These are phyloP conservation scores for Cranoglanis bouderius DNA, from an alignment of 2,113 vertebrate genomes.

Conservation along the genomic window DNA sequence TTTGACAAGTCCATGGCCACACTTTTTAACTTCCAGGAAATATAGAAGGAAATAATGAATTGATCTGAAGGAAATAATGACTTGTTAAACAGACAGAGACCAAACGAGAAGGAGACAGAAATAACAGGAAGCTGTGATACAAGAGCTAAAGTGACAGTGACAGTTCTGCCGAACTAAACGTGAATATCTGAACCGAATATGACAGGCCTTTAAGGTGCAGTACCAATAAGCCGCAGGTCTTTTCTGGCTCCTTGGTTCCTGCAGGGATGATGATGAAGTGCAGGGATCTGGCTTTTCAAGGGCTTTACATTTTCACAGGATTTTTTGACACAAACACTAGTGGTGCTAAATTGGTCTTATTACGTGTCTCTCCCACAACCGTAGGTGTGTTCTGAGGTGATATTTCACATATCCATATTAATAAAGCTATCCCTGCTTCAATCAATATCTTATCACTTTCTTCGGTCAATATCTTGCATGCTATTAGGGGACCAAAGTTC, in stretches of 20 bases:
- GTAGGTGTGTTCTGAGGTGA: constrained; percentile 6
- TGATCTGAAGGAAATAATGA: neutral
- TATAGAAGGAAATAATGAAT: neutral
- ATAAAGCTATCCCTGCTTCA: constrained; percentile 15
- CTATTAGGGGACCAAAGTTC: neutral
- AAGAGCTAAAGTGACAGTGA: constrained; percentile 34
- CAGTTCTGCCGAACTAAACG: constrained; percentile 5
- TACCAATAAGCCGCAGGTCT: constrained; percentile 38
- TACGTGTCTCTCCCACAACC: constrained; percentile 37
- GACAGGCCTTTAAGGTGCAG: constrained; percentile 50
- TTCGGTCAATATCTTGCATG: constrained; percentile 16
- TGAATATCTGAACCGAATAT: constrained; percentile 40
- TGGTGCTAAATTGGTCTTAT: constrained; percentile 66
- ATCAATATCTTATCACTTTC: constrained; percentile 27
- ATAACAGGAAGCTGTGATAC: neutral
- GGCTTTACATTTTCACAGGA: constrained; percentile 47
- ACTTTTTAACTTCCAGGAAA: neutral
- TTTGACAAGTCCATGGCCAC: neutral
- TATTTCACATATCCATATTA: constrained; percentile 33
- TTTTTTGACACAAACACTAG: constrained; percentile 60
- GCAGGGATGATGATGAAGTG: constrained; percentile 68
- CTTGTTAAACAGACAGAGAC: constrained; percentile 15
- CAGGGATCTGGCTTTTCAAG: constrained; percentile 57
- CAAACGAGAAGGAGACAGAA: constrained; percentile 16
- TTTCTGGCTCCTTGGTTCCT: constrained; percentile 59